phyloP scores from a whole-genome alignment of 2,797 vertebrate genomes.

The Silurus lanzhouensis region DNA sequence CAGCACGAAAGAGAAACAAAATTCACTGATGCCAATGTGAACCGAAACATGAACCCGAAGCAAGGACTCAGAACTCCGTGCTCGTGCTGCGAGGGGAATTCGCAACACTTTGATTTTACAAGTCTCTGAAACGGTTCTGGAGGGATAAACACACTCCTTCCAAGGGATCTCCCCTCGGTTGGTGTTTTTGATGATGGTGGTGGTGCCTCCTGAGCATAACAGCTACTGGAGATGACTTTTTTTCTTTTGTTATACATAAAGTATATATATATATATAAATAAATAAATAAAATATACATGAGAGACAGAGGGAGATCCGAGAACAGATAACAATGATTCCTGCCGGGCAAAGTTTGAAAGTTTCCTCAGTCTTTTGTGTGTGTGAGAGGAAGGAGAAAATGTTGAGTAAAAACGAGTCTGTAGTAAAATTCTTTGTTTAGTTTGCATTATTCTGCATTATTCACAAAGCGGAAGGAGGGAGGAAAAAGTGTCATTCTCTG shows the following conservation, averaged over 20 bases:
- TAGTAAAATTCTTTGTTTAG: slow-evolving; percentile 18
- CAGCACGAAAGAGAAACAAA: neutral
- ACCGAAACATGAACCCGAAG: neutral
- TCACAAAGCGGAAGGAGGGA: neutral
- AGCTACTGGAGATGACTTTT: neutral
- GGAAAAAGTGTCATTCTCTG: neutral
- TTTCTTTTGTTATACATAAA: neutral
- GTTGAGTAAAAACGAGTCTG: neutral
- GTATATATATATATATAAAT: neutral
- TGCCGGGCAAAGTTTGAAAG: slow-evolving; percentile 49
- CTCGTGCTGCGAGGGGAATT: neutral
- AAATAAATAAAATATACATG: neutral
- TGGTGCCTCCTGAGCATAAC: slow-evolving; percentile 1
- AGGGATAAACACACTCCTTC: slow-evolving; percentile 7
- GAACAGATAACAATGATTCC: slow-evolving; percentile 13
- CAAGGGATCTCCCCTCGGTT: neutral
- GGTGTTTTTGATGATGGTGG: slow-evolving; percentile 1
- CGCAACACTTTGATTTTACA: neutral
- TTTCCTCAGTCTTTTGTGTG: slow-evolving; percentile 9
- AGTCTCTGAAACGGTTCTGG: neutral
- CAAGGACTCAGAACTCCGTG: neutral
- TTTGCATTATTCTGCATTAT: slow-evolving; percentile 1
- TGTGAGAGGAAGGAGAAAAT: neutral
- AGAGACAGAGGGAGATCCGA: neutral
- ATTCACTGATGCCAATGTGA: neutral